Evolutionary conservation across 1,140 invertebrate species (phyloP).

Genomic region (Drosophila kohkoa): DNA sequence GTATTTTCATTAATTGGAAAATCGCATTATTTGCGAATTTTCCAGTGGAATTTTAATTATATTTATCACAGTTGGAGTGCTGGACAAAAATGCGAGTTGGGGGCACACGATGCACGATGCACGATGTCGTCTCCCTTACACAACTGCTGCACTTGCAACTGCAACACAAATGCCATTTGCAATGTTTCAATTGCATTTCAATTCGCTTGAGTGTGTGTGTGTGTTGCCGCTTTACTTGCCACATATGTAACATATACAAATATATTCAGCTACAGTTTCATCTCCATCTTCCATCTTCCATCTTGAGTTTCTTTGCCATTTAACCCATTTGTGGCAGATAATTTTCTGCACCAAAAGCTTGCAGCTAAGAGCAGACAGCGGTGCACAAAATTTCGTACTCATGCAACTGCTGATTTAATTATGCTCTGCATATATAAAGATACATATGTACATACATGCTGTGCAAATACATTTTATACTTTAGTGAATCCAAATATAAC

Average conservation of each 20-base stretch:
- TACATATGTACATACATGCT: constrained; percentile 37
- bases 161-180: constrained; percentile 71
- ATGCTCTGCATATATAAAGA: constrained; percentile 30
- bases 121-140: constrained; percentile 8
- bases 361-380: neutral
- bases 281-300: constrained; percentile 27
- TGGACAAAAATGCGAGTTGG: neutral
- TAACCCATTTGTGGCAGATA: constrained; percentile 55
- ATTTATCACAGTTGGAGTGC: constrained; percentile 7
- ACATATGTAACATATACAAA: constrained; percentile 17
- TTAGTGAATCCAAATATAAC: constrained; percentile 25
- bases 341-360: constrained; percentile 8
- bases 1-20: constrained; percentile 56
- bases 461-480: constrained; percentile 50
- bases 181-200: constrained; percentile 75
- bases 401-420: constrained; percentile 54
- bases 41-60: constrained; percentile 36
- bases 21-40: constrained; percentile 41
- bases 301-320: constrained; percentile 54
- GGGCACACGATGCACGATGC: neutral
- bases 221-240: constrained; percentile 25
- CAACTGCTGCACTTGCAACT: too few relatives aligned
- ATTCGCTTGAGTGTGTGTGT: constrained; percentile 55
- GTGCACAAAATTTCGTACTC: constrained; percentile 4
- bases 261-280: constrained; percentile 32